phyloP scores from a whole-genome alignment of 2,797 vertebrate genomes.

The Geotrypetes seraphini region DNA sequence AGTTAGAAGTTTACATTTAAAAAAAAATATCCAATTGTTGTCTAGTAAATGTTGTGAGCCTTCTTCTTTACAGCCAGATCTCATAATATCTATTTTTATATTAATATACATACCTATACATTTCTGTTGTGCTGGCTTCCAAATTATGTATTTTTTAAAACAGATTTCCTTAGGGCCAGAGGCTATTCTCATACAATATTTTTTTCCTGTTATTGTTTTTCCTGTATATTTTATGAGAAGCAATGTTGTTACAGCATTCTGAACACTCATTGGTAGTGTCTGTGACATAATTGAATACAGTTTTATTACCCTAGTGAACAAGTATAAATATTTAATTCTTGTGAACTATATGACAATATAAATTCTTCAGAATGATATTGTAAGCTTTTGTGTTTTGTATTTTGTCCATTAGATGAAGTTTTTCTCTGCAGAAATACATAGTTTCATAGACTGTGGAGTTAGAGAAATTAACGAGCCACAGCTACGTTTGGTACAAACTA shows the following conservation, averaged over 20 bases:
- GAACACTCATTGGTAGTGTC: constrained; percentile 34
- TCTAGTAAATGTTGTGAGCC: too few species aligned
- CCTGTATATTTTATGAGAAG: constrained; percentile 40
- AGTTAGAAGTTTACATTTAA: too few species aligned
- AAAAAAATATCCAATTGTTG: too few species aligned
- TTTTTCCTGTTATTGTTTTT: constrained; percentile 38
- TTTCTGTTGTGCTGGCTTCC: too few species aligned
- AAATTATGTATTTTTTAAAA: constrained; percentile 29
- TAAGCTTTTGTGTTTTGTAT: constrained; percentile 21
- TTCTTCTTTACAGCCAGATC: too few species aligned
- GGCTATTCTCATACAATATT: constrained; percentile 22
- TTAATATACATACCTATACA: too few species aligned
- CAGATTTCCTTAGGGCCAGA: constrained; percentile 19
- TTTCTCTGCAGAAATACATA: constrained; percentile 3
- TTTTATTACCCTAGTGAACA: constrained; percentile 42
- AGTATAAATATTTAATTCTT: constrained; percentile 52
- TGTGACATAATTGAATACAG: constrained; percentile 38
- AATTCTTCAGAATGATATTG: constrained; percentile 28
- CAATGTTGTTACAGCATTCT: constrained; percentile 32
- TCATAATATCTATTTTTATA: too few species aligned
- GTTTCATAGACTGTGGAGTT: background rate
- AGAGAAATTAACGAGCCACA: background rate
- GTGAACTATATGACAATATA: constrained; percentile 17
- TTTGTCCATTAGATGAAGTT: background rate
- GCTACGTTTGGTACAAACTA: too few species aligned